Percentiles rank a stretch among this genome's conserved stretches.
phyloP scores from a whole-genome alignment of 2,888 invertebrate genomes.

The Ennomos quercinarius region DNA sequence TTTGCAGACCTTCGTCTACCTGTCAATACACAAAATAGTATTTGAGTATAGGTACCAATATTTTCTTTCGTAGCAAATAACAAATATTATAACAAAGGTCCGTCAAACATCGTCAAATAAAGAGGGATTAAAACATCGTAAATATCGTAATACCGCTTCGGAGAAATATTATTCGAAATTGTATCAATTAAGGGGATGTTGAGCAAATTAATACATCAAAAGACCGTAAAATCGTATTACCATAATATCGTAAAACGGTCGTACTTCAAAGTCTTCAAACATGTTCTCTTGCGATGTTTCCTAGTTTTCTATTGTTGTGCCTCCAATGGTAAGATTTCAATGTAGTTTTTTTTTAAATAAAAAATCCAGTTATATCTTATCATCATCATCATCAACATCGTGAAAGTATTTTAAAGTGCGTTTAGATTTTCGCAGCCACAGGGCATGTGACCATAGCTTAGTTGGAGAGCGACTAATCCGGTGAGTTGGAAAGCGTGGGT shows the following conservation, averaged over 20 bases:
- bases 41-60: not conserved
- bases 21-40: no score
- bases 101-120: conserved; percentile 14
- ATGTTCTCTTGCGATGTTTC: conserved; percentile 16
- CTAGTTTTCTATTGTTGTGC: conserved; percentile 1
- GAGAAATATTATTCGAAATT: conserved; percentile 27
- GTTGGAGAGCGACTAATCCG: no score
- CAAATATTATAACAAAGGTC: conserved; percentile 15
- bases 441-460: no score
- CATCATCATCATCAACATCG: conserved; percentile 7
- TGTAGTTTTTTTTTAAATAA: not conserved
- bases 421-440: no score
- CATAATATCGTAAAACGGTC: conserved; percentile 29
- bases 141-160: conserved; percentile 14
- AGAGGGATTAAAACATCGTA: conserved; percentile 20
- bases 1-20: no score
- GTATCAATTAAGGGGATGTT: conserved; percentile 39
- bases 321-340: no score
- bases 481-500: no score
- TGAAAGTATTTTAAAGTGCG: no score
- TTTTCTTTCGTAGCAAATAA: conserved; percentile 6
- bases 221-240: conserved; percentile 42
- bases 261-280: conserved; percentile 8
- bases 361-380: not conserved
- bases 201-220: conserved; percentile 47